These are phyloP conservation scores for Kryptopterus vitreolus DNA, from an alignment of 2,797 vertebrate genomes.

Conservation along the genomic window DNA sequence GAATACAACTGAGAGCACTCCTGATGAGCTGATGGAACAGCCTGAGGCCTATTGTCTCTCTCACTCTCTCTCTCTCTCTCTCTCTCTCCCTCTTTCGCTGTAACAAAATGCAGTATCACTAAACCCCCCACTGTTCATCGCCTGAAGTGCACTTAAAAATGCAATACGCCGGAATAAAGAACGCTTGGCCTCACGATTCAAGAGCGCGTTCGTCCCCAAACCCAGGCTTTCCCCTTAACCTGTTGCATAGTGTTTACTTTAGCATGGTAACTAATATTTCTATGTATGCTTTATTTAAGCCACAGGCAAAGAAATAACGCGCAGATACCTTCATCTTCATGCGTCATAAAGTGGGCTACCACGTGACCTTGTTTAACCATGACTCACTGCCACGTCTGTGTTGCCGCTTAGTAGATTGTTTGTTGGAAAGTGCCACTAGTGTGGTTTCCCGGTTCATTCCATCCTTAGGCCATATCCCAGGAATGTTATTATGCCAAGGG, in stretches of 20 bases:
- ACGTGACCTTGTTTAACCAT: background rate
- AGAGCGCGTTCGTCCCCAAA: background rate
- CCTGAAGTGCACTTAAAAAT: constrained; percentile 18
- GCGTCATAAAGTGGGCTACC: too few relatives aligned
- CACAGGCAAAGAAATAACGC: background rate
- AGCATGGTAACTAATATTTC: background rate
- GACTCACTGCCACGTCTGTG: background rate
- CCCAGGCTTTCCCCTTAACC: background rate
- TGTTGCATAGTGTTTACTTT: background rate
- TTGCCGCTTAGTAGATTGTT: too few relatives aligned
- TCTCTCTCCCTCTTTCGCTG: too few relatives aligned
- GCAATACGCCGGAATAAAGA: constrained; percentile 31
- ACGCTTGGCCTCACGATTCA: background rate
- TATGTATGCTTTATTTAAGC: background rate
- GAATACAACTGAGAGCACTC: background rate
- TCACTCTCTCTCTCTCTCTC: constrained; percentile 11
- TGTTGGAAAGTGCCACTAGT: background rate
- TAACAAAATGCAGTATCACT: constrained; percentile 2
- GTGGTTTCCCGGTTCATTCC: background rate
- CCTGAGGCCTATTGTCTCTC: background rate
- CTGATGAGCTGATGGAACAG: constrained; percentile 22
- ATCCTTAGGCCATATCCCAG: background rate
- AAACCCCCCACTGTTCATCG: background rate
- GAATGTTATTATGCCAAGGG: too few relatives aligned
- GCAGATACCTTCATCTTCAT: background rate